A percentile compares a stretch with the other conserved stretches of the same genome.
Conservation (phyloP, 1,140 invertebrate species). For the Oncopodura yosiiana region DNA sequence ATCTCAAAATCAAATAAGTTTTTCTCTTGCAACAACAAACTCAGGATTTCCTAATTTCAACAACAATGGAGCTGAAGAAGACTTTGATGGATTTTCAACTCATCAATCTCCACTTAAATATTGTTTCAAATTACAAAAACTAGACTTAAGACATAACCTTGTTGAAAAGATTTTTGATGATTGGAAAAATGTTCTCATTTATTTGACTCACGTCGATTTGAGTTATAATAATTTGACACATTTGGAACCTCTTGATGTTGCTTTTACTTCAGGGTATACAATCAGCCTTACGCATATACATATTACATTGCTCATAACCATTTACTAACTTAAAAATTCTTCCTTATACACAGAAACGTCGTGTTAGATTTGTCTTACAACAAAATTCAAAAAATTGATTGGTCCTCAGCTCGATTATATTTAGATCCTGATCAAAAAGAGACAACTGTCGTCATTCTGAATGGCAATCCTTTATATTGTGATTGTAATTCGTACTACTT, state of each 20-base stretch:
- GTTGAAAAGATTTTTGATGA: constrained; percentile 24
- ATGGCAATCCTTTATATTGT: constrained; percentile 30
- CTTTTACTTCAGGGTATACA: constrained; percentile 24
- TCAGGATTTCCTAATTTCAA: neutral
- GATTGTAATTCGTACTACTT: constrained; percentile 26
- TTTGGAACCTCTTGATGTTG: constrained; percentile 17
- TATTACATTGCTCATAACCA: neutral
- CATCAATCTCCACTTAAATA: constrained; percentile 18
- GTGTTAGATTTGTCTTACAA: constrained; percentile 24
- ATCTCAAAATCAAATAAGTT: constrained; percentile 20
- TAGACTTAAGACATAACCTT: constrained; percentile 24
- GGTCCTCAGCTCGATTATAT: constrained; percentile 21
- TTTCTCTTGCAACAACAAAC: neutral
- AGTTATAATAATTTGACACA: constrained; percentile 23
- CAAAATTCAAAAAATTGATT: constrained; percentile 18
- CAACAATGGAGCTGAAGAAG: neutral
- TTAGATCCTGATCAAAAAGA: constrained; percentile 20
- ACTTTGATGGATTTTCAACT: neutral
- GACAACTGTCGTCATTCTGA: constrained; percentile 12
- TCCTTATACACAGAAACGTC: constrained; percentile 10
- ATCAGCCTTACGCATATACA: neutral
- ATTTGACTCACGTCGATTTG: constrained; percentile 19
- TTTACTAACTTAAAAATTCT: neutral
- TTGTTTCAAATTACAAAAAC: constrained; percentile 14
- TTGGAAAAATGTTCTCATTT: constrained; percentile 7